These are phyloP conservation scores for Pissodes strobi DNA, from an alignment of 1,140 invertebrate genomes.

Conservation along the genomic window DNA sequence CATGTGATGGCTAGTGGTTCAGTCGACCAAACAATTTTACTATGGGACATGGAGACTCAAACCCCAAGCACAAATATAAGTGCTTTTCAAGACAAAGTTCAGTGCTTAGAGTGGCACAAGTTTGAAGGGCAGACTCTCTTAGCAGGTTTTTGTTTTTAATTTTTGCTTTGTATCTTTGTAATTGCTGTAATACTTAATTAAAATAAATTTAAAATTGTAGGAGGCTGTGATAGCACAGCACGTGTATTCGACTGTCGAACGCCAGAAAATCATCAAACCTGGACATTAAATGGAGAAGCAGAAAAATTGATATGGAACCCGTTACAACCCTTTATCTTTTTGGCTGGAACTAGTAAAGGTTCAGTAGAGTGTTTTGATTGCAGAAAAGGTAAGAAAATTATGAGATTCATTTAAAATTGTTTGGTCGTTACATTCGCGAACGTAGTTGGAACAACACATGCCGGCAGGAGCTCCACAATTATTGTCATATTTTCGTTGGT, in stretches of 20 bases:
- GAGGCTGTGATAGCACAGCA: constrained; percentile 66
- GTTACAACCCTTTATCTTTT: constrained; percentile 72
- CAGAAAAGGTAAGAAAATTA: constrained; percentile 59
- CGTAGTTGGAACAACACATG: too few species aligned
- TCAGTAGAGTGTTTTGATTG: constrained; percentile 80
- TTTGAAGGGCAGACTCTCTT: constrained; percentile 79
- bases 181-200: too few species aligned
- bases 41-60: constrained; percentile 90
- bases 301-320: constrained; percentile 88
- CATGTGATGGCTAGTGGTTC: constrained; percentile 91
- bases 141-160: constrained; percentile 62
- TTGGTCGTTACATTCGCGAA: too few species aligned
- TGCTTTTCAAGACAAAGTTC: constrained; percentile 80
- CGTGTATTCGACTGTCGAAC: constrained; percentile 80
- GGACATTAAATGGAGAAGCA: constrained; percentile 78
- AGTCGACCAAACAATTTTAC: constrained; percentile 82
- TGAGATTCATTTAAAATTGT: too few species aligned
- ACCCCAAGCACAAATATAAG: constrained; percentile 73
- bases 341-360: constrained; percentile 80
- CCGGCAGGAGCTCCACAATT: too few species aligned
- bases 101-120: constrained; percentile 87
- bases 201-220: too few species aligned
- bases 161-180: not conserved
- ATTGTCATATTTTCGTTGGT: too few species aligned
- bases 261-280: constrained; percentile 67